Evolutionary conservation across 2,113 vertebrate genomes (phyloP), one percentile per base, ranked within the genome.

Genomic region (Oreochromis aureus): DNA sequence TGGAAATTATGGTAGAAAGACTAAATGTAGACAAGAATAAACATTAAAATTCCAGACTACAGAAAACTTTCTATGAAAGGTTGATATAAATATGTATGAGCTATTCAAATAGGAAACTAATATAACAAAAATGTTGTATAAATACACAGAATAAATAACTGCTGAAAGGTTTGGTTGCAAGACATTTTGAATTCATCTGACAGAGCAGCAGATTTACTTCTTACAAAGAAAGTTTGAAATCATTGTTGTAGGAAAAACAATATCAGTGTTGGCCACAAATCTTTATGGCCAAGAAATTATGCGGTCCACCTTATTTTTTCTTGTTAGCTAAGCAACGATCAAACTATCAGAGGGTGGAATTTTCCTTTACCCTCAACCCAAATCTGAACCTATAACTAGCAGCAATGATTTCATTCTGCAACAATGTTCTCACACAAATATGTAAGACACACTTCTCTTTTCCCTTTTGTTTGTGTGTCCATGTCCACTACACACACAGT

Each of bases 401-500:
- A 76, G 24, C 15, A 61, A 84, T 79, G 41, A 91, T 79, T 88
- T 88, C 80, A 89, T 63, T 81, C 56, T n/a, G 4, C 61, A 85
- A 53, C 39, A 86, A 51, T 89, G 36, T 85, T 90, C 85, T 83
- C 58, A 86, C 63, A 69, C 51, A 82, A 61, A 83, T 63, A 61
- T 58, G 16, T 39, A 24, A 83, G 66, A 82, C 16, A 48, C 32
- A 80, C 46, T 27, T 46, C 10, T 78, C 18, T 78, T 48, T 78
- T 78, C 18, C 27, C 27, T 51, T 78, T n/a, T 51, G 16, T 78
- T 51, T 51, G 10, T 78, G 10, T 32, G 10, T 32, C 19, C 16
- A 11, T 53, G 73, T 34, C 27, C 18, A 63, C 34, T 32, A 18
- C 51, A 81, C 15, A 69, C 66, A 66, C 18, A 39, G 76, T 22